phyloP scores from a whole-genome alignment of 2,113 vertebrate genomes.

The Loxodonta africana region DNA sequence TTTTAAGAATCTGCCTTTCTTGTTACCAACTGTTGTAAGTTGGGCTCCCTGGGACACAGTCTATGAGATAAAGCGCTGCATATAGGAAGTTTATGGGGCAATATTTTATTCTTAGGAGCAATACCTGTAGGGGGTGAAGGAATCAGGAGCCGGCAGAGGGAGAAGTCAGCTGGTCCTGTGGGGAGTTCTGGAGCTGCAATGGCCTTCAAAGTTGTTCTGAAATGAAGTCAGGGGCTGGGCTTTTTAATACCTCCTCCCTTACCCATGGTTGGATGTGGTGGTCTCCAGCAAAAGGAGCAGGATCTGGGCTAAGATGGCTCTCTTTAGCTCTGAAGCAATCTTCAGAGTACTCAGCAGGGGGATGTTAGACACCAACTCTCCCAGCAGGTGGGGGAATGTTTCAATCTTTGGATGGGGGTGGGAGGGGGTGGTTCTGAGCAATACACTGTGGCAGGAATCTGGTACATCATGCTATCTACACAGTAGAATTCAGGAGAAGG shows the following conservation, averaged over 20 bases:
- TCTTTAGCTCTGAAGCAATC: neutral
- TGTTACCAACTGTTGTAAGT: neutral
- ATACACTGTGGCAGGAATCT: no score
- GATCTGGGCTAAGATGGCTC: neutral
- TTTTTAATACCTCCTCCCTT: neutral
- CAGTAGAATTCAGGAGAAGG: neutral
- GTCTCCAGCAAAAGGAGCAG: neutral
- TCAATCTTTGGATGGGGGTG: neutral
- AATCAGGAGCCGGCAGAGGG: no score
- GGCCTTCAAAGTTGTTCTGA: neutral
- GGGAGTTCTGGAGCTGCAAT: neutral
- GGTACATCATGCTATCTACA: rapidly evolving
- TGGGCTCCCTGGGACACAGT: neutral
- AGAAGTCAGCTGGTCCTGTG: neutral
- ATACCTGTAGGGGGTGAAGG: neutral
- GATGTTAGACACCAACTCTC: neutral
- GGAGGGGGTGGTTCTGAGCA: neutral
- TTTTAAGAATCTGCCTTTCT: neutral
- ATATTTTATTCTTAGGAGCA: neutral
- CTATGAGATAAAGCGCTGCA: neutral
- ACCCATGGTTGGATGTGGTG: no score
- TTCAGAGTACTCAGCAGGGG: neutral
- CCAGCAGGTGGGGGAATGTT: neutral
- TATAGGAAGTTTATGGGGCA: rapidly evolving
- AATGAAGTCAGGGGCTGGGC: neutral